Conservation (phyloP, 2,797 vertebrate genomes). For the Picus viridis region DNA sequence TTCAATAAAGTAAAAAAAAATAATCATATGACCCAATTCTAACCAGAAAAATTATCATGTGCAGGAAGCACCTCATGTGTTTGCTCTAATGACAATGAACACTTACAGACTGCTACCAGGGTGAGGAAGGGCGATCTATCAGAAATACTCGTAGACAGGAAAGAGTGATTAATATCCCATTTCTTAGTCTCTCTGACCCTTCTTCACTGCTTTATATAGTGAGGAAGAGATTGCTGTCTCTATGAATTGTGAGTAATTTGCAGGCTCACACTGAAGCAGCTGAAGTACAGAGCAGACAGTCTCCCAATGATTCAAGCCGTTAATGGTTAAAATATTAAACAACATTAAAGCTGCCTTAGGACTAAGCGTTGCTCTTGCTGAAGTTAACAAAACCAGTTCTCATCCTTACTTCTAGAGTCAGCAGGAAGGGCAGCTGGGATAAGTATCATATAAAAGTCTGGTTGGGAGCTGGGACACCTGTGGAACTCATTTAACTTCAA, state of each 20-base stretch:
- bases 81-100: slow-evolving; percentile 2
- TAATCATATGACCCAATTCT: not conserved
- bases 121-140: not conserved
- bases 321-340: slow-evolving; percentile 7
- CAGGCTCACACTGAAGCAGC: not conserved
- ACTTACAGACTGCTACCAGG: not conserved
- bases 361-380: not conserved
- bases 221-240: not conserved
- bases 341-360: not conserved
- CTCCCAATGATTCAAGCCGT: slow-evolving; percentile 1
- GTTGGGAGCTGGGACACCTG: not conserved
- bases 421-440: slow-evolving; percentile 9
- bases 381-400: not conserved
- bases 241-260: not conserved
- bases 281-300: not conserved
- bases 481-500: not conserved
- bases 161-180: not conserved
- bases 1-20: not conserved
- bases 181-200: not conserved
- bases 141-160: not conserved
- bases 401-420: not conserved
- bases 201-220: not conserved
- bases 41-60: slow-evolving; percentile 16
- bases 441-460: not conserved
- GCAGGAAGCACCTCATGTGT: not conserved